Percentiles rank a stretch among this genome's conserved stretches.
Evolutionary conservation across 2,113 vertebrate genomes (phyloP).

Genomic region (Chrysochloris asiatica): DNA sequence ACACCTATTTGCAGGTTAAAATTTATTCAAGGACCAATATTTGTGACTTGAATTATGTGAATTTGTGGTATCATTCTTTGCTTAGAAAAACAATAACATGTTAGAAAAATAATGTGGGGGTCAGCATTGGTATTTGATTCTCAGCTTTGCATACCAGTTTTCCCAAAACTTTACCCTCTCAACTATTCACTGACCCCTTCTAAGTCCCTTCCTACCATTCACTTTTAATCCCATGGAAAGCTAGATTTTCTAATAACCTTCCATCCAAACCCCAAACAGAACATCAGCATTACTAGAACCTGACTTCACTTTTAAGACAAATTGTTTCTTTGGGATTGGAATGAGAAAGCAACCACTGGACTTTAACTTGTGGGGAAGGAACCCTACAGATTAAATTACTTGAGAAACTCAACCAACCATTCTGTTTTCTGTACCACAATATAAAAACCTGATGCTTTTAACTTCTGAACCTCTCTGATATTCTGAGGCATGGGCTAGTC

Average conservation of each 20-base stretch:
- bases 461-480: neutral
- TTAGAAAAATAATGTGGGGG: neutral
- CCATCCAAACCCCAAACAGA: rapidly evolving
- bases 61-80: neutral
- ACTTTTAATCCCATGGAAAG: neutral
- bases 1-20: neutral
- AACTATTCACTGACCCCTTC: rapidly evolving
- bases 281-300: neutral
- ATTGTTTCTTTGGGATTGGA: neutral
- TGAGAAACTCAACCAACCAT: neutral
- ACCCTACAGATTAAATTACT: neutral
- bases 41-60: neutral
- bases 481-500: neutral
- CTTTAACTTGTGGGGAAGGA: neutral
- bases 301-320: neutral
- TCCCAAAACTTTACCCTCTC: neutral
- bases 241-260: neutral
- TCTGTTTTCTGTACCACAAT: neutral
- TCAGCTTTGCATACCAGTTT: neutral
- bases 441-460: neutral
- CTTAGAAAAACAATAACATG: neutral
- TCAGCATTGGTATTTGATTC: too few species aligned
- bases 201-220: neutral
- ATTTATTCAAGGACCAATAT: neutral
- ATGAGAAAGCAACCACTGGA: neutral